Conservation (phyloP, 2,888 invertebrate genomes). For the Platycheirus rosarum region DNA sequence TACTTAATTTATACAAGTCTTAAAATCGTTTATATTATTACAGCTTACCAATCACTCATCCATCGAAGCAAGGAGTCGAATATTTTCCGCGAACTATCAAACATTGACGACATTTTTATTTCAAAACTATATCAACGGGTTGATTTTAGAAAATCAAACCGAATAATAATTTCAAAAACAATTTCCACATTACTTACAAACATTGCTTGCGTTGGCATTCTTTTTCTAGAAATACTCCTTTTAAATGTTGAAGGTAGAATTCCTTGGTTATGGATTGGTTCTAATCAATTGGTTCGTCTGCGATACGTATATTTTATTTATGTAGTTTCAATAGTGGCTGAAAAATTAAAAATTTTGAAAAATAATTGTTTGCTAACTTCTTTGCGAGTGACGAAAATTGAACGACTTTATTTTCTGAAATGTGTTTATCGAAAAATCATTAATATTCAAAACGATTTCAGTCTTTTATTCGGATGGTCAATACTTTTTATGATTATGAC, state of each 20-base stretch:
- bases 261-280: neutral
- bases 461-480: slow-evolving; percentile 30
- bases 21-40: slow-evolving; percentile 13
- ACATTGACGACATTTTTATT: slow-evolving; percentile 37
- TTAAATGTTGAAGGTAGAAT: neutral
- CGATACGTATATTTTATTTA: slow-evolving; percentile 47
- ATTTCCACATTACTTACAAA: neutral
- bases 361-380: neutral
- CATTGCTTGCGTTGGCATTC: neutral
- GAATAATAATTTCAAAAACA: neutral
- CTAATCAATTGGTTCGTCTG: slow-evolving; percentile 2
- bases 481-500: slow-evolving; percentile 16
- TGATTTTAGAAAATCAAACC: slow-evolving; percentile 35
- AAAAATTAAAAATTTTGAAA: slow-evolving; percentile 33
- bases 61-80: slow-evolving; percentile 6
- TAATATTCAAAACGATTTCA: neutral
- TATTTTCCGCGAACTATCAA: slow-evolving; percentile 38
- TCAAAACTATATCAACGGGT: slow-evolving; percentile 48
- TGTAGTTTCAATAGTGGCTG: slow-evolving; percentile 22
- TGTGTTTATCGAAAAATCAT: slow-evolving; percentile 35
- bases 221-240: neutral
- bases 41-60: slow-evolving; percentile 25
- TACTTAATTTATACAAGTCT: neutral
- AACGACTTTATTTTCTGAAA: slow-evolving; percentile 23
- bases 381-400: neutral